phyloP scores from a whole-genome alignment of 2,888 invertebrate species.

The Buathra laborator region DNA sequence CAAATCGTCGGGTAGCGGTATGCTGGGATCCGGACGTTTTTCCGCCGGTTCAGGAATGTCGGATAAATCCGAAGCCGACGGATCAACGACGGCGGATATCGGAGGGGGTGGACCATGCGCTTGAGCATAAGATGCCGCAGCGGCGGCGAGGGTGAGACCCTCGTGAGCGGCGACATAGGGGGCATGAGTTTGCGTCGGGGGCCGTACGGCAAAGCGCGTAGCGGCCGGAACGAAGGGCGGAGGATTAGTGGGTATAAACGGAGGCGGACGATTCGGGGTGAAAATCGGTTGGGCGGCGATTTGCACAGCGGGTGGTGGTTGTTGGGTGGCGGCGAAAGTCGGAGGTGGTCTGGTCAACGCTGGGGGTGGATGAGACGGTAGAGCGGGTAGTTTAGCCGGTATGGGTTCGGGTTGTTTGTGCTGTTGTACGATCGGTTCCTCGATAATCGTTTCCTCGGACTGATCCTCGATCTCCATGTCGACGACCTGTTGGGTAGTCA shows the following conservation, averaged over 20 bases:
- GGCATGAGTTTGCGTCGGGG: conserved; percentile 69
- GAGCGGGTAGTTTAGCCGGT: conserved; percentile 55
- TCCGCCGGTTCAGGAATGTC: conserved; percentile 84
- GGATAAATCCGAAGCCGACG: conserved; percentile 63
- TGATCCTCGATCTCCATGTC: conserved; percentile 85
- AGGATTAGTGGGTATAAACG: conserved; percentile 77
- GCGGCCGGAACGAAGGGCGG: conserved; percentile 77
- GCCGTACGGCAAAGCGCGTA: conserved; percentile 71
- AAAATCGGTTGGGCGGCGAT: conserved; percentile 68
- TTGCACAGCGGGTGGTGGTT: conserved; percentile 33
- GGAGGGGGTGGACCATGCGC: conserved; percentile 82
- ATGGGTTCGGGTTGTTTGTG: conserved; percentile 66
- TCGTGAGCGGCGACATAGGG: conserved; percentile 73
- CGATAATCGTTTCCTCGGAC: conserved; percentile 81
- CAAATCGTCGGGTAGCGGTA: conserved; percentile 88
- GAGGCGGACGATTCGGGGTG: conserved; percentile 77
- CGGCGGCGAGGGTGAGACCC: conserved; percentile 67
- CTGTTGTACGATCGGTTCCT: conserved; percentile 77
- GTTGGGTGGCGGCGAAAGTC: conserved; percentile 68
- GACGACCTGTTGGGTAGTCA: conserved; percentile 78
- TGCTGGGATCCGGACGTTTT: conserved; percentile 84
- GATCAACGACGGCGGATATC: conserved; percentile 73
- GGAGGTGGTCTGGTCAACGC: conserved; percentile 75
- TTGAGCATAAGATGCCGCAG: conserved; percentile 72
- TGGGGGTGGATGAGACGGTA: conserved; percentile 70